Evolutionary conservation across 1,140 invertebrate genomes (phyloP).

Genomic region (Drosophila sp.): DNA sequence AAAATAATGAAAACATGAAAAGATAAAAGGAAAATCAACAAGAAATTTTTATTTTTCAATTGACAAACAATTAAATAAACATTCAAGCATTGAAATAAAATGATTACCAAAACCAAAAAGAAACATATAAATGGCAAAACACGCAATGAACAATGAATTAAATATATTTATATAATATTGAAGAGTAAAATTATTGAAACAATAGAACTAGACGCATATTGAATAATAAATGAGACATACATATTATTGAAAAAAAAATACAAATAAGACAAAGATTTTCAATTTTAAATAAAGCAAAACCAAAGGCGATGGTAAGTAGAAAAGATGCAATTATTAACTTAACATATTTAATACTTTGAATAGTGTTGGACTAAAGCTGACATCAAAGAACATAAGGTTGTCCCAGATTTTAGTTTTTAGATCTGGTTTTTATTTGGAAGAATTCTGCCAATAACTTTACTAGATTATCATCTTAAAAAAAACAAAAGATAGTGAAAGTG

Average conservation of each 20-base stretch:
- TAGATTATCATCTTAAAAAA: too few species aligned
- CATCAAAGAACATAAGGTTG: too few species aligned
- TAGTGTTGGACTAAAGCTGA: too few species aligned
- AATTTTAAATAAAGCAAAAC: background rate
- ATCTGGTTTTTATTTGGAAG: too few species aligned
- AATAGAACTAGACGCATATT: slow-evolving; percentile 80
- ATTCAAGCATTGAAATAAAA: slow-evolving; percentile 51
- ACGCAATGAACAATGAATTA: slow-evolving; percentile 70
- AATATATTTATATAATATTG: slow-evolving; percentile 72
- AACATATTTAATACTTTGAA: too few species aligned
- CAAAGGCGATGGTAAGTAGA: too few species aligned
- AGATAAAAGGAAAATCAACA: slow-evolving; percentile 6
- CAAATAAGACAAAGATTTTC: slow-evolving; percentile 20
- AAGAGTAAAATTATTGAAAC: slow-evolving; percentile 73
- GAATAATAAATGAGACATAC: slow-evolving; percentile 79
- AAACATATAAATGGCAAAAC: slow-evolving; percentile 31
- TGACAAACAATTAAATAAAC: slow-evolving; percentile 34
- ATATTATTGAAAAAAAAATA: slow-evolving; percentile 75
- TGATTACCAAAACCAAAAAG: background rate
- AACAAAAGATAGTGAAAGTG: too few species aligned
- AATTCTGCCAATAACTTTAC: too few species aligned
- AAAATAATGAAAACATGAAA: slow-evolving; percentile 16
- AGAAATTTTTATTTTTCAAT: slow-evolving; percentile 50
- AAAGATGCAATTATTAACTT: background rate
- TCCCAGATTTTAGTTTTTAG: too few species aligned